Evolutionary conservation across 2,113 vertebrate species (phyloP).

Genomic region (Motacilla alba): DNA sequence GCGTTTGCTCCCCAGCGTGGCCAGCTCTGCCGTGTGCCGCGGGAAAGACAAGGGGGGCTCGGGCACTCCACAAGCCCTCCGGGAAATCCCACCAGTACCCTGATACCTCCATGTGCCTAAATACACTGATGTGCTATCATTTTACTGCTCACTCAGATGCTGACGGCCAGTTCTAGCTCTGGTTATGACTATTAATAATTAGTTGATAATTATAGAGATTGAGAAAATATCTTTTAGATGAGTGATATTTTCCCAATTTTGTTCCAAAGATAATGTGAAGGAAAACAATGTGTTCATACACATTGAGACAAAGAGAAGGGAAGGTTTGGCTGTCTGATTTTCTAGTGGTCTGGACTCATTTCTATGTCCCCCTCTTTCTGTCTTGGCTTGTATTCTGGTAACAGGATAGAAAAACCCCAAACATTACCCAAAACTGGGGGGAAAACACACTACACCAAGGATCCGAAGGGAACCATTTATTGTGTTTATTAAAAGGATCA

Average conservation of each 20-base stretch:
- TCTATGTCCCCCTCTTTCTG: neutral
- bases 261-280: neutral
- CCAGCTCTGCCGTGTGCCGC: fast-evolving
- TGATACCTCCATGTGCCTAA: neutral
- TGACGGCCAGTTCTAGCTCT: neutral
- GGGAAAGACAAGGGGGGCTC: neutral
- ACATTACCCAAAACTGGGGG: neutral
- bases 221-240: neutral
- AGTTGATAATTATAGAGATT: neutral
- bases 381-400: neutral
- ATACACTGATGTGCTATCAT: neutral
- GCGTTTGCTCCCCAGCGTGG: fast-evolving
- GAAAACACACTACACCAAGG: neutral
- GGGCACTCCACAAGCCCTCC: neutral
- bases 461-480: neutral
- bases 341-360: neutral
- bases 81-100: neutral
- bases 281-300: neutral
- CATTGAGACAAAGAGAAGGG: neutral
- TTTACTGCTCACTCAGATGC: neutral
- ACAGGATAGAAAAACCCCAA: neutral
- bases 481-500: conserved; percentile 17
- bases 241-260: neutral
- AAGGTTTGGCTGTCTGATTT: conserved; percentile 4
- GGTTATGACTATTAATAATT: neutral